A percentile compares a stretch with the other conserved stretches of the same genome.
Conservation (phyloP, 1,140 invertebrate species). For the Diploscapter pachys region DNA sequence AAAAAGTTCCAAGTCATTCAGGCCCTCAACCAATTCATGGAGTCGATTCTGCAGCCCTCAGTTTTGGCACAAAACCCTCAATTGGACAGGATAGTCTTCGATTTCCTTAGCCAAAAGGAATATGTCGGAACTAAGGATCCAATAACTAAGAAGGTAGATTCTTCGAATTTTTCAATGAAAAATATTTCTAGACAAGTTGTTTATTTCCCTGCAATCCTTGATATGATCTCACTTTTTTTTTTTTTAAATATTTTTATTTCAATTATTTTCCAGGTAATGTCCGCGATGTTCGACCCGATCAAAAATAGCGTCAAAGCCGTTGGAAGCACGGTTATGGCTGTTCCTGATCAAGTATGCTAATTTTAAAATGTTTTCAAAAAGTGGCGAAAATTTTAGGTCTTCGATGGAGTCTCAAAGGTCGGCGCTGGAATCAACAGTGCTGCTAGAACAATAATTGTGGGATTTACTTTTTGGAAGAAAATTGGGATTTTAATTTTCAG, state of each 20-base stretch:
- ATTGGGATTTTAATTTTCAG: neutral
- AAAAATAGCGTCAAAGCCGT: slow-evolving; percentile 50
- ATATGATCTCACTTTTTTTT: too few relatives aligned
- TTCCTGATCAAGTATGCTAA: slow-evolving; percentile 45
- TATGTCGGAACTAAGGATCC: slow-evolving; percentile 68
- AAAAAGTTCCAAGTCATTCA: too few relatives aligned
- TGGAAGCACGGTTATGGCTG: slow-evolving; percentile 49
- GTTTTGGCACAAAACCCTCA: slow-evolving; percentile 69
- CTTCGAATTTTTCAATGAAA: neutral
- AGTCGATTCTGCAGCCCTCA: slow-evolving; percentile 67
- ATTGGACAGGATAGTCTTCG: slow-evolving; percentile 70
- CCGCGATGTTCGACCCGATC: slow-evolving; percentile 52
- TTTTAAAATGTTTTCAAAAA: too few relatives aligned
- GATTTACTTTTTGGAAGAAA: neutral
- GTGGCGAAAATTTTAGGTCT: slow-evolving; percentile 10
- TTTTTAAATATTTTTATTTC: too few relatives aligned
- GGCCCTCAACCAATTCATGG: slow-evolving; percentile 33
- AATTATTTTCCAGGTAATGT: slow-evolving; percentile 36
- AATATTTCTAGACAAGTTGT: neutral
- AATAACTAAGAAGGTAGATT: slow-evolving; percentile 60
- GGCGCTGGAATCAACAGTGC: slow-evolving; percentile 53
- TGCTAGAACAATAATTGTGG: slow-evolving; percentile 39
- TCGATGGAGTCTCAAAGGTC: slow-evolving; percentile 48
- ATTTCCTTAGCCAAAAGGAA: slow-evolving; percentile 76
- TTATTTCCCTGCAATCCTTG: too few relatives aligned